These are phyloP conservation scores for Tyrannus savana DNA, from an alignment of 2,113 vertebrate genomes.

Conservation along the genomic window DNA sequence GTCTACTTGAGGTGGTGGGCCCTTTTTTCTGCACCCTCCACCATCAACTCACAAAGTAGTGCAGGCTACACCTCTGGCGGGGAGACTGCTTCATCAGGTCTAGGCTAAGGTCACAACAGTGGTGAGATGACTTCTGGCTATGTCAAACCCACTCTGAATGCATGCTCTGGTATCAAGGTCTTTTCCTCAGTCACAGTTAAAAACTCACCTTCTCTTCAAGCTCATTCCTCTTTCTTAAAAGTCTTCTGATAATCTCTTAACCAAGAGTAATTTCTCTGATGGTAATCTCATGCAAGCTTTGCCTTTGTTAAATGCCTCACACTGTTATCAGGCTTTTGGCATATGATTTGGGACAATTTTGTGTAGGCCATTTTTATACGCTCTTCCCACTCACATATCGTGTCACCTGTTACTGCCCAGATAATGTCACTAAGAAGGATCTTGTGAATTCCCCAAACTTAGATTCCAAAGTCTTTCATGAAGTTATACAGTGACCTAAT, in stretches of 20 bases:
- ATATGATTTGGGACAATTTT: neutral
- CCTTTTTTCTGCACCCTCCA: neutral
- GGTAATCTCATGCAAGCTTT: neutral
- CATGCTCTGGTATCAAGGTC: neutral
- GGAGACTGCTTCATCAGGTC: neutral
- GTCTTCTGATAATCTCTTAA: neutral
- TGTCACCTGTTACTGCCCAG: neutral
- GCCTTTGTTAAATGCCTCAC: neutral
- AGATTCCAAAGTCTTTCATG: neutral
- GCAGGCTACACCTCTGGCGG: neutral
- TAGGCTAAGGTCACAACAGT: neutral
- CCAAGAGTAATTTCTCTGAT: neutral
- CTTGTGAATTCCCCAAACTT: neutral
- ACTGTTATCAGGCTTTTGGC: neutral
- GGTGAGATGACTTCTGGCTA: neutral
- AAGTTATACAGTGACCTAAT: neutral
- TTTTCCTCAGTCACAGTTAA: neutral
- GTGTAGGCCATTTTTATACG: rapidly evolving
- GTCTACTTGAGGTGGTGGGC: neutral
- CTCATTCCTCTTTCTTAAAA: neutral
- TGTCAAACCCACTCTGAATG: neutral
- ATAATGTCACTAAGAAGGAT: neutral
- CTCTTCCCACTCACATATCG: rapidly evolving
- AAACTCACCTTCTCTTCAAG: neutral
- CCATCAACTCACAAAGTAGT: neutral